Evolutionary conservation across 2,113 vertebrate genomes (phyloP).

Genomic region (Trematomus loennbergii): DNA sequence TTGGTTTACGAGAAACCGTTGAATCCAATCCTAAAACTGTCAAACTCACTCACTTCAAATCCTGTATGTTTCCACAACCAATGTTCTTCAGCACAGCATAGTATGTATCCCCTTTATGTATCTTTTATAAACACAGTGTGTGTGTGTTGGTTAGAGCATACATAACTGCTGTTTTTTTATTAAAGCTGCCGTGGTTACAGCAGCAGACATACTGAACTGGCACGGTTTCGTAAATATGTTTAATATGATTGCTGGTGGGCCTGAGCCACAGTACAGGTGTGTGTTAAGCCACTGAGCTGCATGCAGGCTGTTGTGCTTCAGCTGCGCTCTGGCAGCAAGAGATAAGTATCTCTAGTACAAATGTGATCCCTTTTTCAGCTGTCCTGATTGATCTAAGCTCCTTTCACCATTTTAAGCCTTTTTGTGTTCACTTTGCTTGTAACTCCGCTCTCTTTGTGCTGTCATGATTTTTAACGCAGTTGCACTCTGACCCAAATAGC

Average conservation of each 20-base stretch:
- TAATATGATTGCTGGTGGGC: constrained; percentile 78
- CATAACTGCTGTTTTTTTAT: constrained; percentile 33
- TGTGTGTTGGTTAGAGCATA: constrained; percentile 15
- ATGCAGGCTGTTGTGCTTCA: constrained; percentile 76
- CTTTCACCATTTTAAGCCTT: constrained; percentile 82
- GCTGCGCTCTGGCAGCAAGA: constrained; percentile 75
- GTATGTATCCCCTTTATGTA: background rate
- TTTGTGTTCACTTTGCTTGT: constrained; percentile 81
- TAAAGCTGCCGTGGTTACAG: constrained; percentile 40
- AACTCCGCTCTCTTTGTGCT: constrained; percentile 70
- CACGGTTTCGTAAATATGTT: constrained; percentile 66
- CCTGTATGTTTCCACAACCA: constrained; percentile 9
- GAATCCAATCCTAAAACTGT: constrained; percentile 23
- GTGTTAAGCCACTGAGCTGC: constrained; percentile 80
- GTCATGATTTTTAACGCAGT: constrained; percentile 61
- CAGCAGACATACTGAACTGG: constrained; percentile 54
- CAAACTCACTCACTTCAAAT: constrained; percentile 3
- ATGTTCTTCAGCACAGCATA: background rate
- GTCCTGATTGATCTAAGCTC: constrained; percentile 84
- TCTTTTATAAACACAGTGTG: constrained; percentile 2
- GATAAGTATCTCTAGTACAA: constrained; percentile 82
- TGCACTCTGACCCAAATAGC: constrained; percentile 73
- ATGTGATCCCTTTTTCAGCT: constrained; percentile 81
- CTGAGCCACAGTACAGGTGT: constrained; percentile 79
- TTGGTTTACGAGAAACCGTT: constrained; percentile 15